Percentiles rank a stretch among this genome's conserved stretches.
These are phyloP conservation scores for Andrena minutula DNA, from an alignment of 2,888 invertebrate genomes.

Conservation along the genomic window DNA sequence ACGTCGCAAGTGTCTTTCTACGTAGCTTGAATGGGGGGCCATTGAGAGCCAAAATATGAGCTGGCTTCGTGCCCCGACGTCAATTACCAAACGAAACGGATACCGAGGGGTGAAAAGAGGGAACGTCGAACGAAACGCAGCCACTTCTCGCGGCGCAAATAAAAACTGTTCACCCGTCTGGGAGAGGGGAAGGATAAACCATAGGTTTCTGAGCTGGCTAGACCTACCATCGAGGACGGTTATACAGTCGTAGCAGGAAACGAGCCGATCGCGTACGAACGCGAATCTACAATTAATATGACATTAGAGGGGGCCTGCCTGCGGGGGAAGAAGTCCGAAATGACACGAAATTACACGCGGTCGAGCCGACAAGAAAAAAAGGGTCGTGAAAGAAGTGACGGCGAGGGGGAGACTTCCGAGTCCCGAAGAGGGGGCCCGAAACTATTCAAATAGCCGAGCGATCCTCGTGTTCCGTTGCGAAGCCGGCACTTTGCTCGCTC, in stretches of 20 bases:
- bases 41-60: not conserved
- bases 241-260: slow-evolving; percentile 62
- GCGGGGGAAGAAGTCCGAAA: slow-evolving; percentile 70
- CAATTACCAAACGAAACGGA: not conserved
- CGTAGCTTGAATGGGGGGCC: not conserved
- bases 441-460: slow-evolving; percentile 67
- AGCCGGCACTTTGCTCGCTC: slow-evolving; percentile 63
- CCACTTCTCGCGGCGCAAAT: slow-evolving; percentile 25
- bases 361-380: slow-evolving; percentile 45
- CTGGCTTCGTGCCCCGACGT: not conserved
- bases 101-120: not conserved
- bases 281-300: slow-evolving; percentile 80
- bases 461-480: slow-evolving; percentile 49
- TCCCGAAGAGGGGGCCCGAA: not conserved
- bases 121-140: slow-evolving; percentile 25
- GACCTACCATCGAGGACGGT: slow-evolving; percentile 46
- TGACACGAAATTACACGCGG: slow-evolving; percentile 73
- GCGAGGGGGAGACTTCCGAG: slow-evolving; percentile 2
- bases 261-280: slow-evolving; percentile 70
- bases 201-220: slow-evolving; percentile 35
- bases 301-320: slow-evolving; percentile 75
- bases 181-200: slow-evolving; percentile 11
- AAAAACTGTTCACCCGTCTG: slow-evolving; percentile 33
- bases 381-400: slow-evolving; percentile 17
- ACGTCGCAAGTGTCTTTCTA: too few relatives aligned